These are phyloP conservation scores for Protophormia terraenovae DNA, from an alignment of 2,888 invertebrate genomes.

Conservation along the genomic window DNA sequence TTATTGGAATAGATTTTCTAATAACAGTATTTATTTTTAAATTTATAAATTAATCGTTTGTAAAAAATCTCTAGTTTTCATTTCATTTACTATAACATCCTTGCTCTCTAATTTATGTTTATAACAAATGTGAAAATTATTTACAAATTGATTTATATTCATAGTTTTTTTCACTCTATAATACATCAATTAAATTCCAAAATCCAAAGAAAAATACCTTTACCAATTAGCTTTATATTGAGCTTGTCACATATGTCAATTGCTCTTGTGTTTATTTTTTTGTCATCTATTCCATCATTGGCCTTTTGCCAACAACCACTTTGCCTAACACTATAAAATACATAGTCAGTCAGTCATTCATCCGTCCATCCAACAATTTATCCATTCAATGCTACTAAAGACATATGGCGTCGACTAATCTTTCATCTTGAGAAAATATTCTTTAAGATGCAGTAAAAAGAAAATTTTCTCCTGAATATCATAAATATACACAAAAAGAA, in stretches of 20 bases:
- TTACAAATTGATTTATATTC: slow-evolving; percentile 30
- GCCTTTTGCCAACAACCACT: slow-evolving; percentile 53
- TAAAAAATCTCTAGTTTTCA: not conserved
- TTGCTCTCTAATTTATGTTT: not conserved
- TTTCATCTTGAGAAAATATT: slow-evolving; percentile 49
- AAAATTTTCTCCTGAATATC: slow-evolving; percentile 13
- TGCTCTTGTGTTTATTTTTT: slow-evolving; percentile 24
- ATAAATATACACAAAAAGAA: slow-evolving; percentile 10
- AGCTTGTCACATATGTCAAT: slow-evolving; percentile 57
- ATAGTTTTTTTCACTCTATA: not conserved
- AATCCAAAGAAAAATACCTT: slow-evolving; percentile 46
- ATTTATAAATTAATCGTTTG: no score
- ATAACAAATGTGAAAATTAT: not conserved
- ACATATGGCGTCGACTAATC: slow-evolving; percentile 58
- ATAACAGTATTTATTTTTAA: no score
- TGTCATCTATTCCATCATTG: slow-evolving; percentile 18
- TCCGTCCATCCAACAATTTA: not conserved
- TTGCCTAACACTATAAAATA: slow-evolving; percentile 26
- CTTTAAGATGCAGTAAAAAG: slow-evolving; percentile 57
- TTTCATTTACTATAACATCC: not conserved
- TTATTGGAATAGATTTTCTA: no score
- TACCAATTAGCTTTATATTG: slow-evolving; percentile 51
- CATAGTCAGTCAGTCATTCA: slow-evolving; percentile 1
- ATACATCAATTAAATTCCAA: slow-evolving; percentile 44
- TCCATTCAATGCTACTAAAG: slow-evolving; percentile 28